Percentiles rank a stretch among this genome's conserved stretches.
Evolutionary conservation across 2,888 invertebrate species (phyloP).

Genomic region (Apamea epomidion): DNA sequence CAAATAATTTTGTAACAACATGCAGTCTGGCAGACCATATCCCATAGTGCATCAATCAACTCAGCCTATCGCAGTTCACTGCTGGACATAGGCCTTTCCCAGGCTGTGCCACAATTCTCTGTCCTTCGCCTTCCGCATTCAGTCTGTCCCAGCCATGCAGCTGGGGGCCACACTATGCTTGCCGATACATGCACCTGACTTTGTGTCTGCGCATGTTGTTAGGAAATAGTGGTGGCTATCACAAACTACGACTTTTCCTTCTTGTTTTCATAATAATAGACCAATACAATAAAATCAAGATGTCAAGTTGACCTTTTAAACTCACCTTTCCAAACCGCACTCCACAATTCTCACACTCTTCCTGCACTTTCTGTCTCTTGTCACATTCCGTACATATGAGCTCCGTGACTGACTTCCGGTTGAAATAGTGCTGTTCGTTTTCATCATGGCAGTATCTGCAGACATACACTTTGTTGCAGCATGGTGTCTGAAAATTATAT

Average conservation of each 20-base stretch:
- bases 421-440: constrained; percentile 95
- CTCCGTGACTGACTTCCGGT: constrained; percentile 95
- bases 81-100: too few relatives aligned
- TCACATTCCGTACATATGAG: constrained; percentile 96
- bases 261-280: background rate
- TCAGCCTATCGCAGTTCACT: too few relatives aligned
- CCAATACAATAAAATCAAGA: background rate
- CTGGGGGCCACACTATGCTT: too few relatives aligned
- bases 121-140: too few relatives aligned
- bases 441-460: constrained; percentile 98
- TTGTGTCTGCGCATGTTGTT: too few relatives aligned
- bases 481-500: constrained; percentile 94
- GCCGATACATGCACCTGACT: too few relatives aligned
- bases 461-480: constrained; percentile 96
- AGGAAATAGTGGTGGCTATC: too few relatives aligned
- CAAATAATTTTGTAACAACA: too few relatives aligned
- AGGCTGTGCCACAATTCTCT: too few relatives aligned
- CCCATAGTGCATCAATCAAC: too few relatives aligned
- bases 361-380: constrained; percentile 94
- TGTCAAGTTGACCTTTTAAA: background rate
- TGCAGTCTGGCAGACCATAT: too few relatives aligned
- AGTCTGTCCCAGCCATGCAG: too few relatives aligned
- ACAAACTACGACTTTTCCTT: background rate
- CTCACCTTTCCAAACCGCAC: constrained; percentile 94
- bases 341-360: constrained; percentile 94